Evolutionary conservation across 2,113 vertebrate genomes (phyloP), one percentile per base, ranked within the genome.

Genomic region (Apodemus sylvaticus): DNA sequence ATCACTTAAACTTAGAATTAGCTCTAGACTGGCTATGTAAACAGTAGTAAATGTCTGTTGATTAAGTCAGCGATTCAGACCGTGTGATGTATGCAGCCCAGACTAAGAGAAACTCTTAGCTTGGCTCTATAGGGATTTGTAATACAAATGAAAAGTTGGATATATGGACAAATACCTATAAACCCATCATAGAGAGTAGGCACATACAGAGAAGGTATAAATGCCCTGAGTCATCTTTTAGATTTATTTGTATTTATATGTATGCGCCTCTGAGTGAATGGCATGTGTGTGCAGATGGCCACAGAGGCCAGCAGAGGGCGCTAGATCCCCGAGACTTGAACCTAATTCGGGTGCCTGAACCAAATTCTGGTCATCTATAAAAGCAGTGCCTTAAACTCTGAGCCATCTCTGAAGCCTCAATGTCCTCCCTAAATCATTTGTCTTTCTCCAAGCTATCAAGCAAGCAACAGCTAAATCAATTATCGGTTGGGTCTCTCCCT

Each of bases 61-160:
- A 42, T 51, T 62, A 53, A 77, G 86, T 74, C 19, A 92, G n/a
- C 7, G 39, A 34, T 45, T 92, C 86, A 53, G 68, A 48, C 88
- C 87, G 79, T 74, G 7, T 95, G 39, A 3, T 76, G 48, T 58
- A 7, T 76, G 53, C 64, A 64, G 5, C 20, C 73, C 34, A 82
- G 14, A 36, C 29, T 53, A 74, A 60, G 66, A 97, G 26, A 76
- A 93, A 96, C 83, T 8, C 77, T 90, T 71, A 79, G 20, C 29
- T 48, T 64, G 9, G 13, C 66, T 88, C 17, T 60, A 5, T 0
- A 68, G n/a, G 31, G 55, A 73, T 17, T 34, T 66, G 16, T 90
- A 62, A 68, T 79, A 73, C 1, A 74, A n/a, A 70, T 3, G 60
- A 17, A 68, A 68, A 74, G 5, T 3, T 22, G 74, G 5, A 51